Conservation (phyloP, 1,140 invertebrate species). For the Ostrea edulis region DNA sequence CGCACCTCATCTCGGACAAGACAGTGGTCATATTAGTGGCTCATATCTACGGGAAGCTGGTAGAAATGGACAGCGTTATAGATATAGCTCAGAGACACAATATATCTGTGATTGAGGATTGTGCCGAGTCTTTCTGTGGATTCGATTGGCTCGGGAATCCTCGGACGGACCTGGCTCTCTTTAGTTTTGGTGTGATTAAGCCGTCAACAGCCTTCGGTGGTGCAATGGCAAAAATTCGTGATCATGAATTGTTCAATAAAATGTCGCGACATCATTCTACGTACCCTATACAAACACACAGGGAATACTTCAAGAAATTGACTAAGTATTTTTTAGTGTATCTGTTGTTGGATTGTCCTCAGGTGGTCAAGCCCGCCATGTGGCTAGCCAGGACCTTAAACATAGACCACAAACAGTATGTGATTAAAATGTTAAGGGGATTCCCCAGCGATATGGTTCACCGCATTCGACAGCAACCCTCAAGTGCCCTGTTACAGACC, state of each 20-base stretch:
- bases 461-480: slow-evolving; percentile 75
- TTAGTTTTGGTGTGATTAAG: slow-evolving; percentile 80
- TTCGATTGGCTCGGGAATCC: slow-evolving; percentile 76
- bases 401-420: slow-evolving; percentile 71
- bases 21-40: slow-evolving; percentile 78
- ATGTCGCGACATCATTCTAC: slow-evolving; percentile 68
- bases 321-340: slow-evolving; percentile 74
- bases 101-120: slow-evolving; percentile 77
- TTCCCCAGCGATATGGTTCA: slow-evolving; percentile 75
- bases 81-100: slow-evolving; percentile 69
- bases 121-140: slow-evolving; percentile 78
- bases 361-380: slow-evolving; percentile 67
- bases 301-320: slow-evolving; percentile 75
- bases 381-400: slow-evolving; percentile 64
- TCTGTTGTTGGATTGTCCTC: slow-evolving; percentile 69
- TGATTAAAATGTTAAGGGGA: slow-evolving; percentile 73
- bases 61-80: slow-evolving; percentile 74
- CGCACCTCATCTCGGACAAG: slow-evolving; percentile 72
- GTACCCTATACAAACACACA: slow-evolving; percentile 70
- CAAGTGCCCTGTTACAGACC: slow-evolving; percentile 71
- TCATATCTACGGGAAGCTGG: slow-evolving; percentile 77
- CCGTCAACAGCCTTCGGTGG: slow-evolving; percentile 78
- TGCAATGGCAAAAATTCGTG: slow-evolving; percentile 76
- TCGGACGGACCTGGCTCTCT: slow-evolving; percentile 73
- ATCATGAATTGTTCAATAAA: slow-evolving; percentile 66